phyloP scores from a whole-genome alignment of 64 coral and sea anemone species.

The Dendrophyllia cribrosa region DNA sequence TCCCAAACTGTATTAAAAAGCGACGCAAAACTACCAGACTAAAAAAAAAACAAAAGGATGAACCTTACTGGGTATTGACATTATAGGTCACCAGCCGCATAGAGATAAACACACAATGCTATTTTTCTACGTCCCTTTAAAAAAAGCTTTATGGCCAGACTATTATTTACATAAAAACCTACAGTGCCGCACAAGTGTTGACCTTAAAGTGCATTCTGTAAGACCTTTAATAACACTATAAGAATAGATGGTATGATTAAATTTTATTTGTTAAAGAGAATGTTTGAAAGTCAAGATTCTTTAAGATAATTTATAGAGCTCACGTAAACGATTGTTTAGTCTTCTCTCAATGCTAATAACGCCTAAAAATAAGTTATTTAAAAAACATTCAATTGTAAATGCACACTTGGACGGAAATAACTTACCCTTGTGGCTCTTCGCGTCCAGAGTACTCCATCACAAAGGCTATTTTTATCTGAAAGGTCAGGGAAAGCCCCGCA shows the following conservation, averaged over 20 bases:
- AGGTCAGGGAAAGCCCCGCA: conserved; percentile 75
- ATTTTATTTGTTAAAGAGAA: too few species aligned
- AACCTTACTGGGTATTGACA: background rate
- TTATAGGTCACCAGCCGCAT: conserved; percentile 5
- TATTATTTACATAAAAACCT: conserved; percentile 35
- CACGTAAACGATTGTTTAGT: conserved; percentile 53
- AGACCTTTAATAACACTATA: background rate
- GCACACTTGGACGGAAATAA: background rate
- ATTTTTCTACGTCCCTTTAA: background rate
- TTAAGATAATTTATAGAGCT: background rate
- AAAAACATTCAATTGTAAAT: background rate
- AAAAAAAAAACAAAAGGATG: conserved; percentile 5
- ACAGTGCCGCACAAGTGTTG: background rate
- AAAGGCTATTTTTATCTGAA: conserved; percentile 59
- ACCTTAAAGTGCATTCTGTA: background rate
- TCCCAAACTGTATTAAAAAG: background rate
- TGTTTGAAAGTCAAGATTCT: background rate
- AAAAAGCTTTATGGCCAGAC: background rate
- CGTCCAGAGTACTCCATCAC: conserved; percentile 70
- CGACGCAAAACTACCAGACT: conserved; percentile 5
- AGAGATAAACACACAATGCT: conserved; percentile 13
- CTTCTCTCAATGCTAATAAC: conserved; percentile 64
- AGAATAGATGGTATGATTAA: background rate
- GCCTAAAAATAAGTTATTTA: background rate
- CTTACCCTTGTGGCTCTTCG: conserved; percentile 70